Percentiles rank a stretch among this genome's conserved stretches.
Evolutionary conservation across 2,888 invertebrate species (phyloP).

Genomic region (Scaptomyza flava): DNA sequence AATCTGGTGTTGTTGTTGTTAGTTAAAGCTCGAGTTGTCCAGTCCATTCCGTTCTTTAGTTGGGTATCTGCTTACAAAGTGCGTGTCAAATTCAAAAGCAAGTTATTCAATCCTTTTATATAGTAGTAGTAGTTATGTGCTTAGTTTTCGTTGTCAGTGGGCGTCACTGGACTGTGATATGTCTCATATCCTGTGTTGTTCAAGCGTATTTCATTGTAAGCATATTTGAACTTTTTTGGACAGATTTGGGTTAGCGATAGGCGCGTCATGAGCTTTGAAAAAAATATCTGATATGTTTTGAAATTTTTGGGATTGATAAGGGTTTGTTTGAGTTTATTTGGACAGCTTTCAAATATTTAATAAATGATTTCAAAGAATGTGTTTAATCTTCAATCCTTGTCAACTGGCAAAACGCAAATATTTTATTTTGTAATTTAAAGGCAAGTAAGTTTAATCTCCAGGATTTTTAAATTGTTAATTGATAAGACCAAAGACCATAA

Average conservation of each 20-base stretch:
- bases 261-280: constrained; percentile 17
- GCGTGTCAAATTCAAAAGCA: constrained; percentile 75
- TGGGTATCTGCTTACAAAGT: constrained; percentile 61
- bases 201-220: constrained; percentile 51
- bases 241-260: constrained; percentile 56
- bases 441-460: too few species aligned
- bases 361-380: constrained; percentile 19
- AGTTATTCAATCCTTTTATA: constrained; percentile 73
- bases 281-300: constrained; percentile 21
- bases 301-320: constrained; percentile 54
- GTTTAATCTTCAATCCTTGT: constrained; percentile 29
- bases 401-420: constrained; percentile 17
- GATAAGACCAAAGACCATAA: too few species aligned
- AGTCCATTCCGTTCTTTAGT: constrained; percentile 22
- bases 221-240: constrained; percentile 35
- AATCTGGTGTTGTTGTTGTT: constrained; percentile 39
- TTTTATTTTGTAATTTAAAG: neutral
- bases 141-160: constrained; percentile 53
- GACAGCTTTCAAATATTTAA: constrained; percentile 23
- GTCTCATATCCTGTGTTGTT: constrained; percentile 40
- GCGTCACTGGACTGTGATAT: constrained; percentile 29
- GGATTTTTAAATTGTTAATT: too few species aligned
- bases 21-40: constrained; percentile 54
- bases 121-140: constrained; percentile 21
- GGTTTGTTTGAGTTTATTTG: constrained; percentile 39